Evolutionary conservation across 1,140 invertebrate genomes (phyloP).

Genomic region (Vanessa atalanta): DNA sequence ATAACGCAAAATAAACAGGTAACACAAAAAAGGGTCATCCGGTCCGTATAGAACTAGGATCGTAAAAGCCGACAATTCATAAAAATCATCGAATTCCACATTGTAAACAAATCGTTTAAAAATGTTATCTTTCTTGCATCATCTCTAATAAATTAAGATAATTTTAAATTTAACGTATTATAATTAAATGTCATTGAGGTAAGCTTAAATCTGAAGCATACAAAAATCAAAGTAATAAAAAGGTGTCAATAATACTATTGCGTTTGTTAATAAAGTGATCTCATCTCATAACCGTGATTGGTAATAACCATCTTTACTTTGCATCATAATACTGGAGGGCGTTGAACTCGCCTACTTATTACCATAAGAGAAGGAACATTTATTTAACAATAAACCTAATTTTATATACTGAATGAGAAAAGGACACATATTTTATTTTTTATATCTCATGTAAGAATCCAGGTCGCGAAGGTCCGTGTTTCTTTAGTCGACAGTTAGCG

Average conservation of each 20-base stretch:
- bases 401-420: slow-evolving; percentile 35
- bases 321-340: slow-evolving; percentile 36
- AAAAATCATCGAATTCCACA: background rate
- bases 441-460: slow-evolving; percentile 7
- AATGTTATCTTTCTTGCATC: background rate
- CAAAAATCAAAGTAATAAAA: slow-evolving; percentile 1
- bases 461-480: background rate
- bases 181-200: background rate
- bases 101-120: background rate
- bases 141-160: too few species aligned
- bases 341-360: slow-evolving; percentile 44
- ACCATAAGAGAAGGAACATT: slow-evolving; percentile 26
- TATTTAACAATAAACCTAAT: slow-evolving; percentile 39
- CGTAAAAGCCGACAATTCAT: background rate
- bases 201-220: background rate
- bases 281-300: slow-evolving; percentile 38
- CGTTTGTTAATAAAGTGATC: slow-evolving; percentile 38
- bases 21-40: slow-evolving; percentile 7
- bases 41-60: background rate
- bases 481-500: background rate
- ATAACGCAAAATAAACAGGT: slow-evolving; percentile 5
- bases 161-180: background rate
- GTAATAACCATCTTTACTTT: slow-evolving; percentile 40
- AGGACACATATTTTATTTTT: slow-evolving; percentile 20
- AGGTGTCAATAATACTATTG: slow-evolving; percentile 12